Conservation (phyloP, 2,888 invertebrate species). For the Eumacrocentrus americanus region DNA sequence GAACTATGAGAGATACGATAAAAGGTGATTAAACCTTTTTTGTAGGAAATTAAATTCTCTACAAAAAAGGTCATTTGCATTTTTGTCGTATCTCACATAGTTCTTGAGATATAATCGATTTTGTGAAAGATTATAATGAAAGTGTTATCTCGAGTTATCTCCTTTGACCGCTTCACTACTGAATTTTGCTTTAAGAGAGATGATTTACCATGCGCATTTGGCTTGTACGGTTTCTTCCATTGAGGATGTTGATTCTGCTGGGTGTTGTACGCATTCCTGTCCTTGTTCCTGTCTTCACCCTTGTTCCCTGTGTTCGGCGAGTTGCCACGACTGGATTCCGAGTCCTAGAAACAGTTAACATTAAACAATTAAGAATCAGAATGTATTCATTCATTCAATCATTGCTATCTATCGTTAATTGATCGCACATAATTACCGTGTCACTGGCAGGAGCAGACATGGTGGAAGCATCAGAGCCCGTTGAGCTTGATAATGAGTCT, state of each 20-base stretch:
- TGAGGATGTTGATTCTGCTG: constrained; percentile 47
- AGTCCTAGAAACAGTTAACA: constrained; percentile 46
- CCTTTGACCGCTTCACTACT: too few species aligned
- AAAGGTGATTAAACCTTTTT: too few species aligned
- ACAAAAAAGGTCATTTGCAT: too few species aligned
- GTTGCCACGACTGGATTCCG: constrained; percentile 59
- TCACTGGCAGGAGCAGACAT: constrained; percentile 60
- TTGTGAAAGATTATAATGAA: too few species aligned
- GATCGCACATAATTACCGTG: constrained; percentile 47
- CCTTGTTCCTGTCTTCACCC: constrained; percentile 52
- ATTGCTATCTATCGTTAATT: constrained; percentile 8
- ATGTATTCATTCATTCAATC: neutral
- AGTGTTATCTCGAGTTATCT: too few species aligned
- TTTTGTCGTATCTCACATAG: too few species aligned
- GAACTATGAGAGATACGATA: too few species aligned
- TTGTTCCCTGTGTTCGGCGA: constrained; percentile 58
- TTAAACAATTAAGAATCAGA: neutral
- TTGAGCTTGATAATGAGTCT: constrained; percentile 59
- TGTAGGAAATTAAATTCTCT: too few species aligned
- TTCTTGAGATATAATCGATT: too few species aligned
- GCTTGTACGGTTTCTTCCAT: constrained; percentile 56
- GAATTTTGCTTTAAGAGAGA: too few species aligned
- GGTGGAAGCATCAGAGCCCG: constrained; percentile 59
- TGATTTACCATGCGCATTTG: constrained; percentile 50
- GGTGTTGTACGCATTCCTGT: constrained; percentile 51